A percentile compares a stretch with the other conserved stretches of the same genome.
Conservation (phyloP, 2,888 invertebrate species). For the Leptothorax acervorum region DNA sequence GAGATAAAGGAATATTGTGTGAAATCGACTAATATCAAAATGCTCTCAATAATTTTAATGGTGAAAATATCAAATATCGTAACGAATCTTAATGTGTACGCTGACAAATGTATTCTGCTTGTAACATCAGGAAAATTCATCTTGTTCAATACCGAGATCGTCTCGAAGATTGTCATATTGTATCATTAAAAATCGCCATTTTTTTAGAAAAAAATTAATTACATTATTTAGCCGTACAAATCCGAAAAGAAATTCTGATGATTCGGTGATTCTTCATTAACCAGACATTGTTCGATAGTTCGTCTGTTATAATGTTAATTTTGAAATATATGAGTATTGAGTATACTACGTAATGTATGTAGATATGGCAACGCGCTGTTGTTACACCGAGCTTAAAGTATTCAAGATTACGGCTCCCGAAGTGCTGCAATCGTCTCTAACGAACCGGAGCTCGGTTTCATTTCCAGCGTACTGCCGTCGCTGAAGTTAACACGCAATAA, state of each 20-base stretch:
- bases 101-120: neutral
- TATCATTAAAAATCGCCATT: neutral
- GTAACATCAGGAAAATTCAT: neutral
- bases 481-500: conserved; percentile 69
- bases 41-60: neutral
- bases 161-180: neutral
- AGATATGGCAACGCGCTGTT: neutral
- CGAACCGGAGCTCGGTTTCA: conserved; percentile 42
- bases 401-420: conserved; percentile 32
- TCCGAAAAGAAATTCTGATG: neutral
- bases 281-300: neutral
- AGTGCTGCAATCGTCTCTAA: conserved; percentile 51
- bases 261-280: neutral
- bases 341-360: neutral
- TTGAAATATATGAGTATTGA: neutral
- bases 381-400: conserved; percentile 37
- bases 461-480: conserved; percentile 41
- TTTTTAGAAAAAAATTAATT: neutral
- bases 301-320: neutral
- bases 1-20: neutral
- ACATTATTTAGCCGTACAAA: neutral
- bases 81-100: no score
- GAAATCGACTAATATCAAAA: neutral
- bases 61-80: no score
- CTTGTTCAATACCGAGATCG: neutral